Evolutionary conservation across 1,140 invertebrate species (phyloP).

Genomic region (Apis mellifera): Amel_HAv3.1 CM009936.2:13340001-13340500

Average conservation of each 20-base stretch:
- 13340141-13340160: slow-evolving; percentile 82
- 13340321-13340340: slow-evolving; percentile 90
- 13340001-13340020: slow-evolving; percentile 67
- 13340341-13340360: slow-evolving; percentile 93
- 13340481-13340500: slow-evolving; percentile 92
- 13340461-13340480: slow-evolving; percentile 95
- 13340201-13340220: slow-evolving; percentile 66
- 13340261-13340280: slow-evolving; percentile 80
- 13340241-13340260: slow-evolving; percentile 58
- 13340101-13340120: slow-evolving; percentile 50
- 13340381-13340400: slow-evolving; percentile 91
- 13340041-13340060: slow-evolving; percentile 54
- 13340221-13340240: slow-evolving; percentile 40
- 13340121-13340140: slow-evolving; percentile 68
- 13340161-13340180: slow-evolving; percentile 78
- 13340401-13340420: slow-evolving; percentile 91
- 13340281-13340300: slow-evolving; percentile 80
- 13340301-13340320: slow-evolving; percentile 80
- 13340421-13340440: slow-evolving; percentile 82
- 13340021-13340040: slow-evolving; percentile 60
- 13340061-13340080: slow-evolving; percentile 40
- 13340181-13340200: slow-evolving; percentile 76
- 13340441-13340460: slow-evolving; percentile 88
- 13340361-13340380: slow-evolving; percentile 90
- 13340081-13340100: slow-evolving; percentile 45